Evolutionary conservation across 2,888 invertebrate species (phyloP).

Genomic region (Cerastoderma edule): DNA sequence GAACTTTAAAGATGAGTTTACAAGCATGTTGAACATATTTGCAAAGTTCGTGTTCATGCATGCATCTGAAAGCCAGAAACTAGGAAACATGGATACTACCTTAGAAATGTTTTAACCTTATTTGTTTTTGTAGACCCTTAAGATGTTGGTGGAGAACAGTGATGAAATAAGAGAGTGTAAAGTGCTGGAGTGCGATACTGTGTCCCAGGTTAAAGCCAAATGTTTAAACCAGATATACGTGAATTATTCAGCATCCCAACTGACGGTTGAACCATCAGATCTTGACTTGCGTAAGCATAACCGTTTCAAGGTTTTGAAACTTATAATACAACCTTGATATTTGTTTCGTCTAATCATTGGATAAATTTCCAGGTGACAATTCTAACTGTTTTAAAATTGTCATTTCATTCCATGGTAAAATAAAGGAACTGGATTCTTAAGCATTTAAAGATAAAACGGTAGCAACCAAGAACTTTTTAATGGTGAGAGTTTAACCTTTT

Average conservation of each 20-base stretch:
- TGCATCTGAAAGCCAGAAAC: too few relatives aligned
- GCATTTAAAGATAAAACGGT: too few relatives aligned
- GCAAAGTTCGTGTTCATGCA: too few relatives aligned
- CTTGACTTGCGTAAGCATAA: constrained; percentile 53
- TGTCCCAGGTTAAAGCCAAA: constrained; percentile 64
- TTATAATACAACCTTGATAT: too few relatives aligned
- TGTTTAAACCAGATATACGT: constrained; percentile 63
- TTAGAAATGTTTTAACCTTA: not conserved
- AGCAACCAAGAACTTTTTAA: too few relatives aligned
- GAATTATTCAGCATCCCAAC: constrained; percentile 61
- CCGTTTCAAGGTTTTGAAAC: too few relatives aligned
- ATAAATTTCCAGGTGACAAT: not conserved
- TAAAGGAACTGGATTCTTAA: not conserved
- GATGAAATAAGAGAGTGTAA: constrained; percentile 49
- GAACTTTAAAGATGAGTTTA: too few relatives aligned
- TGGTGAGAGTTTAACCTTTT: too few relatives aligned
- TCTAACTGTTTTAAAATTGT: not conserved
- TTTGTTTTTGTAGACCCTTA: constrained; percentile 38
- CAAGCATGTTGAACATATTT: too few relatives aligned
- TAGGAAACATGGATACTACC: too few relatives aligned
- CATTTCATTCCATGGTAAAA: not conserved
- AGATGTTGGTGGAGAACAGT: constrained; percentile 49
- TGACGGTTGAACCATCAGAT: constrained; percentile 45
- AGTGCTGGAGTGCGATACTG: constrained; percentile 68
- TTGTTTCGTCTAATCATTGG: too few relatives aligned